Base-by-base conservation (phyloP, 2,888 invertebrate species). In the Sisyra terminalis region DNA sequence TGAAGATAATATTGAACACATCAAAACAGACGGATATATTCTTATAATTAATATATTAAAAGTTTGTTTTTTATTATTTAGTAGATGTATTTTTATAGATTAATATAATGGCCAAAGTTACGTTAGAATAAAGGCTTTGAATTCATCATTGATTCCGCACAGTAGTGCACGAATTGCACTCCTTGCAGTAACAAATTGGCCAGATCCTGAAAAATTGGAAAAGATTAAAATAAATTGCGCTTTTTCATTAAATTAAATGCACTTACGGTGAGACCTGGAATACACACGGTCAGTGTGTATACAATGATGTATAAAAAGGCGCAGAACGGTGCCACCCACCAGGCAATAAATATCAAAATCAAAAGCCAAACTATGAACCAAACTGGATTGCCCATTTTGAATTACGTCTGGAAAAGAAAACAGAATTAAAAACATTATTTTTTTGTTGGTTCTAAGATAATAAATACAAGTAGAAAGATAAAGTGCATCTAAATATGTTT, bases 91-190 rank as follows among this genome's bases (percentile, higher is more conserved):
- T 34, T 8, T n/a, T 24, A 10, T 24, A 24, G 24, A 24, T 24
- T 24, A 24, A 5, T 24, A 5, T 24, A 24, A 24, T 17, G 14
- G 13, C 14, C 40, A 18, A 17, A 18, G 10, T 9, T 9, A 34
- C 3, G 10, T 51, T 58, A 61, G 47, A 51, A 59, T 24, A 70
- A 64, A 41, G 70, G 64, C 54, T 63, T 68, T 52, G 75, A 73
- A 40, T 73, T 71, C 65, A 79, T 59, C 78, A 83, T 80, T 9
- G 71, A 71, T 54, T 73, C 65, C 6, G 79, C 78, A 55, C 82
- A 82, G 55, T 73, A 74, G 54, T 70, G 73, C 4, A 83, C 80
- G 52, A 82, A 76, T 56, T 82, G 81, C 18, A 79, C 57, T 4
- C 77, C 77, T 53, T 71, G 63, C 17, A 83, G 61, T 44, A 83